Percentiles rank a stretch among this genome's conserved stretches.
Evolutionary conservation across 2,888 invertebrate genomes (phyloP).

Genomic region (Oscheius sp.): DNA sequence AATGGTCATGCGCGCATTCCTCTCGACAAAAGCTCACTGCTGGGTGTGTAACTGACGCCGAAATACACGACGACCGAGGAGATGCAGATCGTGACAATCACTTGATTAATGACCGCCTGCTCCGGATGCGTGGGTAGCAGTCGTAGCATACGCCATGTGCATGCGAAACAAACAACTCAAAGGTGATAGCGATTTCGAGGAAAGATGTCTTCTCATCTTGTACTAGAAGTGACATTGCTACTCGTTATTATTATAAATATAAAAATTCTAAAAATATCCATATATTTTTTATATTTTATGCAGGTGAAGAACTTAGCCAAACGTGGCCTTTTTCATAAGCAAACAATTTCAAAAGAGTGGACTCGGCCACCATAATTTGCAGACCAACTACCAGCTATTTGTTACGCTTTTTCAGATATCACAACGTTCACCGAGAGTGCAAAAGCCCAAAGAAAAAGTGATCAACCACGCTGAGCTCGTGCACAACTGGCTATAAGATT

Average conservation of each 20-base stretch:
- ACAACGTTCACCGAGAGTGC: not conserved
- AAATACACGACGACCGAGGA: slow-evolving; percentile 10
- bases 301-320: too few species aligned
- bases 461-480: slow-evolving; percentile 1
- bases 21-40: not conserved
- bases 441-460: slow-evolving; percentile 7
- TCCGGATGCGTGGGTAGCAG: slow-evolving; percentile 24
- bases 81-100: slow-evolving; percentile 21
- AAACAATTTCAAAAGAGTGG: too few species aligned
- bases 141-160: slow-evolving; percentile 8
- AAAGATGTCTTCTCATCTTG: too few species aligned
- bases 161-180: slow-evolving; percentile 4
- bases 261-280: too few species aligned
- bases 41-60: slow-evolving; percentile 24
- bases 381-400: slow-evolving; percentile 5
- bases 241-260: too few species aligned
- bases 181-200: too few species aligned
- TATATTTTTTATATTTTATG: too few species aligned
- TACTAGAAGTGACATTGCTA: too few species aligned
- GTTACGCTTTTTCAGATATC: slow-evolving; percentile 1
- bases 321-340: too few species aligned
- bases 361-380: not conserved
- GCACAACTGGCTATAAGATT: not conserved
- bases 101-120: slow-evolving; percentile 28
- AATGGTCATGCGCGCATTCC: slow-evolving; percentile 16